A percentile compares a stretch with the other conserved stretches of the same genome.
These are phyloP conservation scores for Meleagris gallopavo DNA, from an alignment of 2,113 vertebrate genomes.

Conservation along the genomic window DNA sequence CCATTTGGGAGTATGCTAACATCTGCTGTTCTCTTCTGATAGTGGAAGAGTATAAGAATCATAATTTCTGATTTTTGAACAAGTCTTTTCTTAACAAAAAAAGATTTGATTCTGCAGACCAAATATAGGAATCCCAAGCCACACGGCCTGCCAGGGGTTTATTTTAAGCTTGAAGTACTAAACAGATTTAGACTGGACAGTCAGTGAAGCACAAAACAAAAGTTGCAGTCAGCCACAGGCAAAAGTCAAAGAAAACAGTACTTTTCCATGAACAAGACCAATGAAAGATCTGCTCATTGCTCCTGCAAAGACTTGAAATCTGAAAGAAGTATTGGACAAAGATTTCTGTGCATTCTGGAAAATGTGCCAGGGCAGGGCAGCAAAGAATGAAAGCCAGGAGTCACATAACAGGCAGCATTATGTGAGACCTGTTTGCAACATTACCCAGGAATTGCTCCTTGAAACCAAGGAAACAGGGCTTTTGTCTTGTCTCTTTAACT, in stretches of 20 bases:
- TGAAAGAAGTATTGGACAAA: neutral
- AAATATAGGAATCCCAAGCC: neutral
- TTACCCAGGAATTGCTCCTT: neutral
- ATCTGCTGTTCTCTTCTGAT: neutral
- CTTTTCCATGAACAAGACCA: neutral
- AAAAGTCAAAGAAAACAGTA: neutral
- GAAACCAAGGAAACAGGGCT: neutral
- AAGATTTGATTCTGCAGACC: neutral
- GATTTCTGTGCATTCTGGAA: neutral
- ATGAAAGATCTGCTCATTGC: neutral
- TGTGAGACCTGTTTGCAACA: neutral
- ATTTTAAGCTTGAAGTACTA: neutral
- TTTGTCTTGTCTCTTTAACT: neutral
- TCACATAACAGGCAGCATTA: neutral
- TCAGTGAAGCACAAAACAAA: conserved; percentile 1
- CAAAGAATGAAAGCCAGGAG: neutral
- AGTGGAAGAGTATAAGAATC: neutral
- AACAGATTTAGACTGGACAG: neutral
- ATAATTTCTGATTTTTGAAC: neutral
- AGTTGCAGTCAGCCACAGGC: neutral
- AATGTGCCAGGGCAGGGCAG: neutral
- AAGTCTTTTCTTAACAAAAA: neutral
- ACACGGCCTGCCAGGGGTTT: neutral
- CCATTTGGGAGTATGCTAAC: neutral
- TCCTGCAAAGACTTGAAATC: neutral